Conservation (phyloP, 2,797 vertebrate species). For the Ceryle rudis region DNA sequence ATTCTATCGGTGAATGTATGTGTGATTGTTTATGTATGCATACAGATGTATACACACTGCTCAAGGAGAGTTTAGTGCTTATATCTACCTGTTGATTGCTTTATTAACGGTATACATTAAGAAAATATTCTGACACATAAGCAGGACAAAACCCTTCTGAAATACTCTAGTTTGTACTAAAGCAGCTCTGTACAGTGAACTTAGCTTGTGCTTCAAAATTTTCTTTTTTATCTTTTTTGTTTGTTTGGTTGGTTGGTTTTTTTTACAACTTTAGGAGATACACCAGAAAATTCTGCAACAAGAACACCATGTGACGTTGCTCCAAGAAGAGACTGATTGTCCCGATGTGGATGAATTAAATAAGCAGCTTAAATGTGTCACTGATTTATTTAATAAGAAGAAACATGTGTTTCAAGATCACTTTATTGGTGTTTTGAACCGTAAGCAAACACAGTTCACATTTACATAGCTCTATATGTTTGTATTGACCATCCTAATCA, state of each 20-base stretch:
- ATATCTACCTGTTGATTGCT: background rate
- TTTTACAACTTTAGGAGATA: conserved; percentile 79
- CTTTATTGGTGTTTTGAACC: conserved; percentile 82
- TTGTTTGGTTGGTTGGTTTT: too few relatives aligned
- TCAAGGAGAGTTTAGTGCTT: background rate
- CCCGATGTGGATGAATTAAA: conserved; percentile 86
- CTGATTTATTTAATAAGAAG: conserved; percentile 86
- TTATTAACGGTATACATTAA: background rate
- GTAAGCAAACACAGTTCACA: conserved; percentile 70
- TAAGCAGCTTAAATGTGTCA: conserved; percentile 83
- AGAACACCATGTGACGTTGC: conserved; percentile 83
- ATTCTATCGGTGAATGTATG: background rate
- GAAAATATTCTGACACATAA: background rate
- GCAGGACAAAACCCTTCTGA: background rate
- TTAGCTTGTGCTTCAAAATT: background rate
- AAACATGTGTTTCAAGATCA: conserved; percentile 87
- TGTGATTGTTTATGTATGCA: background rate
- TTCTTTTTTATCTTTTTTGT: background rate
- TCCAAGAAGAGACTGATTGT: conserved; percentile 86
- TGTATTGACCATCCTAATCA: background rate
- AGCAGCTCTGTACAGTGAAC: background rate
- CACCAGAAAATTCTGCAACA: conserved; percentile 86
- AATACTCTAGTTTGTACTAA: background rate
- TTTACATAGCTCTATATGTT: background rate
- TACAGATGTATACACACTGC: background rate